Conservation (phyloP, 1,140 invertebrate species). For the Brachionus rotundiformis region DNA sequence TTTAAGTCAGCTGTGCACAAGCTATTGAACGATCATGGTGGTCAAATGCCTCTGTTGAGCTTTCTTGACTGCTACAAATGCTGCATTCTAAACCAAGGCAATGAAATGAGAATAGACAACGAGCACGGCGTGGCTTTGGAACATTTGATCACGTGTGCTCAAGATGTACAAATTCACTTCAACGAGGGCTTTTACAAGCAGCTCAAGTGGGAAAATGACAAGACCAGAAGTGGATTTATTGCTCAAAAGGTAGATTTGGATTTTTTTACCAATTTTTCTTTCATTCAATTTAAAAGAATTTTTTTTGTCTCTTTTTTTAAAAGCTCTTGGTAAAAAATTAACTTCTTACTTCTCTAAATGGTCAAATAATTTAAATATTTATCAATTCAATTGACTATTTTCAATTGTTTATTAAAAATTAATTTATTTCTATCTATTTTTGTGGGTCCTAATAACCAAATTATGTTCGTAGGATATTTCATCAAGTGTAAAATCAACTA, state of each 20-base stretch:
- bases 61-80: constrained; percentile 65
- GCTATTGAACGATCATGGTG: constrained; percentile 72
- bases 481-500: too few species aligned
- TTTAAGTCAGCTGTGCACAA: constrained; percentile 71
- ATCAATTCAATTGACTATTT: too few species aligned
- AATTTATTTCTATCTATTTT: too few species aligned
- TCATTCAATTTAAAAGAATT: too few species aligned
- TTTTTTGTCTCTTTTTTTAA: too few species aligned
- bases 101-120: constrained; percentile 60
- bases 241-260: constrained; percentile 65
- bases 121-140: constrained; percentile 76
- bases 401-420: too few species aligned
- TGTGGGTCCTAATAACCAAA: too few species aligned
- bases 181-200: constrained; percentile 46
- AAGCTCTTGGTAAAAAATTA: too few species aligned
- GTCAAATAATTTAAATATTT: too few species aligned
- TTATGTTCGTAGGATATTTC: too few species aligned
- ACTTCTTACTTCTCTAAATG: too few species aligned
- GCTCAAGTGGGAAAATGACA: constrained; percentile 48
- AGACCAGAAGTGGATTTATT: constrained; percentile 56
- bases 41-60: constrained; percentile 73
- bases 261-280: too few species aligned
- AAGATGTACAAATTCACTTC: constrained; percentile 70
- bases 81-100: constrained; percentile 73
- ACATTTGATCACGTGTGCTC: constrained; percentile 79